These are phyloP conservation scores for Falco peregrinus DNA, from an alignment of 2,797 vertebrate genomes.

Conservation along the genomic window DNA sequence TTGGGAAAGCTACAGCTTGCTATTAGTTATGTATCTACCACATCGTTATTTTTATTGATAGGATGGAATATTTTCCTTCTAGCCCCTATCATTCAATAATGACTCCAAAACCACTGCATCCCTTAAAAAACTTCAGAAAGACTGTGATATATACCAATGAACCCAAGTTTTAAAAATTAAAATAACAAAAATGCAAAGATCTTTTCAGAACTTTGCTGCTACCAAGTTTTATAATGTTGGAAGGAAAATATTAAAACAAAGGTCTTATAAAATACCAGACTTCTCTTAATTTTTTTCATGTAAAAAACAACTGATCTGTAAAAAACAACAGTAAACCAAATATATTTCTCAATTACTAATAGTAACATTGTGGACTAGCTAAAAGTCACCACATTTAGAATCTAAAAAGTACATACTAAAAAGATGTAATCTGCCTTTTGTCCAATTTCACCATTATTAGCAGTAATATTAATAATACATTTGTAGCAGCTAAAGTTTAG, in stretches of 20 bases:
- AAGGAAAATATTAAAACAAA: conserved; percentile 7
- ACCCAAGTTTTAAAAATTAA: not conserved
- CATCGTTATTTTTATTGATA: conserved; percentile 27
- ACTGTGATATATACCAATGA: not conserved
- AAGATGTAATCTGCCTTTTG: not conserved
- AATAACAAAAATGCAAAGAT: not conserved
- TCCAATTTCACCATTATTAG: not conserved
- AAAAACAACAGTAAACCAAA: not conserved
- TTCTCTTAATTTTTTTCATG: not conserved
- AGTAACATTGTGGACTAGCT: not conserved
- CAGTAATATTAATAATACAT: not conserved
- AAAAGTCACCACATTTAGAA: not conserved
- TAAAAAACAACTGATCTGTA: not conserved
- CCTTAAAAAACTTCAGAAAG: not conserved
- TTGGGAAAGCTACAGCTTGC: not conserved
- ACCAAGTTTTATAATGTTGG: not conserved
- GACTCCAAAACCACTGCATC: conserved; percentile 10
- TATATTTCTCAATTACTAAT: not conserved
- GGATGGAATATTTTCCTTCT: not conserved
- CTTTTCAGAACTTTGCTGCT: not conserved
- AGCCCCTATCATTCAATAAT: not conserved
- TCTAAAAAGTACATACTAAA: not conserved
- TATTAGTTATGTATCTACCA: not conserved
- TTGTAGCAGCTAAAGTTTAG: not conserved
- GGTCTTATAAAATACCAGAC: not conserved